Evolutionary conservation across 2,113 vertebrate species (phyloP).

Genomic region (Talpa occidentalis): DNA sequence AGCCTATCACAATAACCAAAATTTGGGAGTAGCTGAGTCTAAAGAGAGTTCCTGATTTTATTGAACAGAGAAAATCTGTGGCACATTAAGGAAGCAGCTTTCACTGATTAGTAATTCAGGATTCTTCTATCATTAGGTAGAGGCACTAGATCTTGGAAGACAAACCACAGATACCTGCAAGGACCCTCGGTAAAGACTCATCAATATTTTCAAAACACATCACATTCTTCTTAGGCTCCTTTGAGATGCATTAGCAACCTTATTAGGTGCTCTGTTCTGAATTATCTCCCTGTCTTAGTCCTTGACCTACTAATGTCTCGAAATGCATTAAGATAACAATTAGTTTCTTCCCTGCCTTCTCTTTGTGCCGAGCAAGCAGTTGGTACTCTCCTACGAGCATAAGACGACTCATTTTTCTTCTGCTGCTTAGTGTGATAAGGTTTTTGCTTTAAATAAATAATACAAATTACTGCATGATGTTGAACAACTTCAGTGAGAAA

Average conservation of each 20-base stretch:
- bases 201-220: conserved; percentile 56
- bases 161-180: background rate
- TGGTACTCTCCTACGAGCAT: background rate
- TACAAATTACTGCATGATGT: background rate
- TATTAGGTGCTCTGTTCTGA: conserved; percentile 40
- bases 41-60: background rate
- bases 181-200: background rate
- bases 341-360: background rate
- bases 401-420: conserved; percentile 60
- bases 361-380: conserved; percentile 60
- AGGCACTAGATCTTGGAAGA: background rate
- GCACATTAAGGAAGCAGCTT: background rate
- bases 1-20: background rate
- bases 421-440: background rate
- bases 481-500: background rate
- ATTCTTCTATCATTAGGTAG: background rate
- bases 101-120: background rate
- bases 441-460: conserved; percentile 60
- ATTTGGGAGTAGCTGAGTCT: background rate
- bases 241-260: conserved; percentile 45
- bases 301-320: conserved; percentile 66
- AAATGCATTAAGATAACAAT: conserved; percentile 62
- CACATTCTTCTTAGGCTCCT: background rate
- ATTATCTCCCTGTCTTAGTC: conserved; percentile 67
- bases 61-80: background rate